A percentile compares a stretch with the other conserved stretches of the same genome.
These are phyloP conservation scores for Eurois occulta DNA, from an alignment of 2,888 invertebrate genomes.

Conservation along the genomic window DNA sequence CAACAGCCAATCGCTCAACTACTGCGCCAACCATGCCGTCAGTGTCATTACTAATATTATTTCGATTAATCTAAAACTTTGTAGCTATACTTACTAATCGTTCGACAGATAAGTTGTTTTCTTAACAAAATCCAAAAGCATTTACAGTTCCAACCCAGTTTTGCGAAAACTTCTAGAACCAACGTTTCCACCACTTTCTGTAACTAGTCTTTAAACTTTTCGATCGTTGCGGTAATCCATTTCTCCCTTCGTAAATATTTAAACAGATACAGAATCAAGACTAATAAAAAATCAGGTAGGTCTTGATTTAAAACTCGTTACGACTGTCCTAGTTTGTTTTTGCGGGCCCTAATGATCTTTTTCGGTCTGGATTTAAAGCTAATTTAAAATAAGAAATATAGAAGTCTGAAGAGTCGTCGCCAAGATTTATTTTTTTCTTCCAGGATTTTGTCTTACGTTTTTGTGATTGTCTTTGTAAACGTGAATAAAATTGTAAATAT, in stretches of 20 bases:
- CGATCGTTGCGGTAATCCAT: constrained; percentile 34
- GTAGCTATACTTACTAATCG: background rate
- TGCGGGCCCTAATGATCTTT: constrained; percentile 40
- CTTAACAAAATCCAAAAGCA: constrained; percentile 26
- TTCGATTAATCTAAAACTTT: background rate
- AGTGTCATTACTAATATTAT: background rate
- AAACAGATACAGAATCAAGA: constrained; percentile 13
- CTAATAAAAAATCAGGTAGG: constrained; percentile 55
- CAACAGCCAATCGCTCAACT: background rate
- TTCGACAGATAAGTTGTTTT: constrained; percentile 11
- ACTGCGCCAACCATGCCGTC: background rate
- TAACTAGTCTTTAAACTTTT: constrained; percentile 32
- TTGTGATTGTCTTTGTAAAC: constrained; percentile 23
- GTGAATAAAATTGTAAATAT: constrained; percentile 28
- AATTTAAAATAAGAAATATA: constrained; percentile 43
- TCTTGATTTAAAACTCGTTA: constrained; percentile 52
- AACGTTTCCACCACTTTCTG: constrained; percentile 25
- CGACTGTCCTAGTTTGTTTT: constrained; percentile 44
- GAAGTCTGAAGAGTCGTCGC: background rate
- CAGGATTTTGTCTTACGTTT: constrained; percentile 1
- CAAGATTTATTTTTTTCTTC: constrained; percentile 20
- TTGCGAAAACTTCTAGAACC: constrained; percentile 31
- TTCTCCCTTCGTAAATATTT: background rate
- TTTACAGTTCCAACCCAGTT: constrained; percentile 38
- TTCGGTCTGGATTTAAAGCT: constrained; percentile 39